Evolutionary conservation across 2,797 vertebrate genomes (phyloP).

Genomic region (Neomorphus geoffroyi): DNA sequence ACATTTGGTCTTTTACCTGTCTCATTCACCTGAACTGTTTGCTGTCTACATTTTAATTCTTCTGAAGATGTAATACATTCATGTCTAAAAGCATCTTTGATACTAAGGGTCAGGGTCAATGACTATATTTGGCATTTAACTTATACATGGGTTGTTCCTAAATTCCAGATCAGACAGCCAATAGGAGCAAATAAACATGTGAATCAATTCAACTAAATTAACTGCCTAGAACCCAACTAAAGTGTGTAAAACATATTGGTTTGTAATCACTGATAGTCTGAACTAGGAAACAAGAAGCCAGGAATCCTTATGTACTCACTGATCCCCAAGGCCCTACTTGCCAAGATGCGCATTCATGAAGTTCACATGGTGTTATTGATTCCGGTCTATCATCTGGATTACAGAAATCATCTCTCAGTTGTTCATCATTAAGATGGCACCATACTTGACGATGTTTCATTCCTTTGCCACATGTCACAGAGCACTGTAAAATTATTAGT

Average conservation of each 20-base stretch:
- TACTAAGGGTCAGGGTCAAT: neutral
- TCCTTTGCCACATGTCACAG: slow-evolving; percentile 92
- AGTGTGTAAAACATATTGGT: neutral
- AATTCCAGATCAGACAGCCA: neutral
- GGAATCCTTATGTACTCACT: slow-evolving; percentile 80
- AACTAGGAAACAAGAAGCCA: neutral
- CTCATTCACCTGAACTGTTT: neutral
- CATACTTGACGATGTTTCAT: slow-evolving; percentile 85
- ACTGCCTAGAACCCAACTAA: neutral
- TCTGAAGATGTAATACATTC: neutral
- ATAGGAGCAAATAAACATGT: neutral
- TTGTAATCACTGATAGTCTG: neutral
- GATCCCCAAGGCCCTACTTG: slow-evolving; percentile 90
- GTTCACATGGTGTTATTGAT: slow-evolving; percentile 81
- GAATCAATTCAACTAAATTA: neutral
- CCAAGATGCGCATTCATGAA: slow-evolving; percentile 90
- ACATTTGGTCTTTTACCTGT: neutral
- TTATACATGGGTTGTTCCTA: neutral
- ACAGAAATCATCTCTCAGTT: slow-evolving; percentile 86
- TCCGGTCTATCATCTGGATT: slow-evolving; percentile 82
- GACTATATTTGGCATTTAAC: neutral
- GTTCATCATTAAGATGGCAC: slow-evolving; percentile 84
- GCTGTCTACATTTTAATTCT: neutral
- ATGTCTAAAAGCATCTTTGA: neutral
- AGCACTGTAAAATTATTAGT: slow-evolving; percentile 79